Evolutionary conservation across 2,113 vertebrate genomes (phyloP).

Genomic region (Peromyscus leucopus): DNA sequence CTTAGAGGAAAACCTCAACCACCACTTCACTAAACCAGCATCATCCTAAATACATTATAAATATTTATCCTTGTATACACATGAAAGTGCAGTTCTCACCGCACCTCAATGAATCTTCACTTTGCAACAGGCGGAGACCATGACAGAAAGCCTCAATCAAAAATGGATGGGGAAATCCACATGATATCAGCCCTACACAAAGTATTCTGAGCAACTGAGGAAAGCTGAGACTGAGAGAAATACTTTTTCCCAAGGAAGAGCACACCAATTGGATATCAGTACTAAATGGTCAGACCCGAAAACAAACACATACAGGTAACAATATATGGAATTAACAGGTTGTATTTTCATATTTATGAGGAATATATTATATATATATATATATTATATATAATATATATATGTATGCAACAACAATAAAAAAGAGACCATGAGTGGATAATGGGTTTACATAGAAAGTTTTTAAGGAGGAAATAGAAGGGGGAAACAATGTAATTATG

Average conservation of each 20-base stretch:
- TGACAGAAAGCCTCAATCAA: background rate
- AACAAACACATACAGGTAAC: background rate
- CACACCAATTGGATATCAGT: background rate
- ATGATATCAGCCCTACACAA: background rate
- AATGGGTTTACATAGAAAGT: background rate
- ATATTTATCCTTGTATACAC: no score
- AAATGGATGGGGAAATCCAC: background rate
- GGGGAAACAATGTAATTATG: background rate
- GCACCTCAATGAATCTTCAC: background rate
- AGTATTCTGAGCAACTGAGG: background rate
- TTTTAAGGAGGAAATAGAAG: background rate
- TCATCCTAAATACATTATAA: background rate
- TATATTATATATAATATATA: no score
- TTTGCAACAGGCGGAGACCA: background rate
- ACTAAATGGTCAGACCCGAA: background rate
- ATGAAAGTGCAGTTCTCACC: background rate
- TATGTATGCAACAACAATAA: background rate
- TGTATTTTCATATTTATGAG: background rate
- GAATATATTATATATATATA: no score
- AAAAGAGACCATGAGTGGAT: background rate
- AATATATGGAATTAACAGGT: background rate
- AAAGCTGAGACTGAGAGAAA: background rate
- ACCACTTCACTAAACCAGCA: background rate
- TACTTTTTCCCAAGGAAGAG: background rate
- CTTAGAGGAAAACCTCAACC: background rate